Base-by-base conservation (phyloP, 2,113 vertebrate species). In the Todiramphus chloris region DNA sequence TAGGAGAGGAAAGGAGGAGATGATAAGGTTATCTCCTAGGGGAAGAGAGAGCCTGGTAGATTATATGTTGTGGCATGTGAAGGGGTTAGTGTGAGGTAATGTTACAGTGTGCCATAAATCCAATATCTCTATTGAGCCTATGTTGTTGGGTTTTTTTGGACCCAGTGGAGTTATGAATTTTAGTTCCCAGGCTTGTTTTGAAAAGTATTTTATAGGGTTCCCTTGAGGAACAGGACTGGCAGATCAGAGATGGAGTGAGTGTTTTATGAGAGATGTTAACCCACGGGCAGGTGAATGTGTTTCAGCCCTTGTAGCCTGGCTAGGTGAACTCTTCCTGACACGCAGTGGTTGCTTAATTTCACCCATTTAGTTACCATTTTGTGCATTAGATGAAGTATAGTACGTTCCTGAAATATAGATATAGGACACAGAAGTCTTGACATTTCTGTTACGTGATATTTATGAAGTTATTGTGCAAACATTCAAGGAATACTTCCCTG, bases 91-190 rank as follows among this genome's bases (percentile, higher is more conserved):
- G 48, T 87, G 83, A 84, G 80, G 75, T 89, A 89, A 84, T 2
- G 3, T 53, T 85, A 64, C 0, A 82, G 64, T 23, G 48, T 82
- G 66, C 84, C 77, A 41, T 73, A 96, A 96, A 97, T 91, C 62
- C 66, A 76, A 0, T 91, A 53, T 89, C 84, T 94, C 74, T 87
- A 0, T 76, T 79, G 77, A 95, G 66, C 53, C 48, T 15, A 3
- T 51, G 58, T 15, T 58, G 50, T 24, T 51, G 50, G 50, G 23
- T 82, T 76, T 96, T 79, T 78, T 56, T 82, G 19, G 89, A 60
- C 81, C n/a, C 87, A 33, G 27, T 37, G 74, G 81, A 96, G 77
- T 94, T 95, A 94, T 3, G 69, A 95, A 89, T 94, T 96, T 87
- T 56, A 82, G 77, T 96, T 94, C 51, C 50, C 62, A 44, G 81